Percentiles rank a stretch among this genome's conserved stretches.
Conservation (phyloP, 1,140 invertebrate species). For the Hestina assimilis region DNA sequence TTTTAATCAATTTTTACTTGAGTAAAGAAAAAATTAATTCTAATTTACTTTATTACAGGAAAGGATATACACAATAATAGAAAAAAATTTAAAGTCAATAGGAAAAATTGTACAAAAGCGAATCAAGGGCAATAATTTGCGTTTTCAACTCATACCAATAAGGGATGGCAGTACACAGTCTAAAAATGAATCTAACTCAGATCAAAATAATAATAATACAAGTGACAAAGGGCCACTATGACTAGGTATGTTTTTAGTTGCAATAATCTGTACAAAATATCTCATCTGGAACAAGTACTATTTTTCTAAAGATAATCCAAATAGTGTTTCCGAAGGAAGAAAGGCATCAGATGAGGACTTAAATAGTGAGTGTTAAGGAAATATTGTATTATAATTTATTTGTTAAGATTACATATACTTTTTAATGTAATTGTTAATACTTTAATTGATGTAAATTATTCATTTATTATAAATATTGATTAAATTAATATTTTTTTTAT, state of each 20-base stretch:
- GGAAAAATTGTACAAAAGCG: conserved; percentile 80
- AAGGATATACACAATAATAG: conserved; percentile 74
- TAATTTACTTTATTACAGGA: conserved; percentile 78
- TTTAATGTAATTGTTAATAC: not conserved
- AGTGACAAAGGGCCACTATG: conserved; percentile 56
- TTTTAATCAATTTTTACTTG: too few relatives aligned
- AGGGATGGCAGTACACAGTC: conserved; percentile 32
- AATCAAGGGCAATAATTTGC: conserved; percentile 77
- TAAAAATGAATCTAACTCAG: conserved; percentile 21
- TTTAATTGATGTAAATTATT: not conserved
- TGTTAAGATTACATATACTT: not conserved
- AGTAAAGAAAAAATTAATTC: not conserved
- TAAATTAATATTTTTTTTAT: not conserved
- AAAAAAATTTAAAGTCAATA: conserved; percentile 70
- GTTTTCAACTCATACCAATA: conserved; percentile 79
- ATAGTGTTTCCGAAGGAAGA: conserved; percentile 12
- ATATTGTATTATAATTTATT: conserved; percentile 3
- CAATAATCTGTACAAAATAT: conserved; percentile 55
- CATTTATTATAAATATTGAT: not conserved
- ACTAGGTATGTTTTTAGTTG: conserved; percentile 50
- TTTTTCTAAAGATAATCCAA: conserved; percentile 24
- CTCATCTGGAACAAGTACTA: conserved; percentile 48
- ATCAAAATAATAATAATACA: conserved; percentile 36
- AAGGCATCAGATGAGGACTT: conserved; percentile 12
- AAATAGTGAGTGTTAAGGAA: conserved; percentile 13